phyloP scores from a whole-genome alignment of 2,797 vertebrate genomes.

The Onychomys arenicola region DNA sequence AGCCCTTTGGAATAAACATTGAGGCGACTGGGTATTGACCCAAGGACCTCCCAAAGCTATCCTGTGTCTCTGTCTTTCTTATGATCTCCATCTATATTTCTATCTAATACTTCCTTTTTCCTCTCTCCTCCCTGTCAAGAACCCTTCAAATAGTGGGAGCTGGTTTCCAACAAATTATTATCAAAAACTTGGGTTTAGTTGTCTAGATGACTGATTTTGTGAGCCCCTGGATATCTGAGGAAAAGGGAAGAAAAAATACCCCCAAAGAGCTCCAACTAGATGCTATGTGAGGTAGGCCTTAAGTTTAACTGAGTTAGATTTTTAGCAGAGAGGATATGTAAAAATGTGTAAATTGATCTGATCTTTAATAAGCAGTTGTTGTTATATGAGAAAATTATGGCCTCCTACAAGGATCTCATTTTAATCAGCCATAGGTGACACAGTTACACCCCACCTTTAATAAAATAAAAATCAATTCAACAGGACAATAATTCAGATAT shows the following conservation, averaged over 20 bases:
- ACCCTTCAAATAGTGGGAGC: no score
- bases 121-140: no score
- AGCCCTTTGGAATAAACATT: no score
- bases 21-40: no score
- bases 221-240: constrained; percentile 56
- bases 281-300: background rate
- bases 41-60: no score
- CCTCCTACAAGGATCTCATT: background rate
- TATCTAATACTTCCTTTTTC: no score
- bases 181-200: constrained; percentile 50
- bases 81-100: no score
- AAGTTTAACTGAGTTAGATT: constrained; percentile 12
- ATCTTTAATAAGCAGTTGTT: constrained; percentile 42
- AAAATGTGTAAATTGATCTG: background rate
- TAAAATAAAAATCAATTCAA: constrained; percentile 38
- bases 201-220: constrained; percentile 38
- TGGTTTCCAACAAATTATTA: background rate
- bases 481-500: background rate
- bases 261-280: background rate
- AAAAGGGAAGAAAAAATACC: constrained; percentile 36
- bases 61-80: no score
- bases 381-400: constrained; percentile 3
- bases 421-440: constrained; percentile 46
- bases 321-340: constrained; percentile 37
- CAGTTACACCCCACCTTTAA: background rate